Conservation (phyloP, 2,888 invertebrate species). For the Lamellibrachia satsuma region DNA sequence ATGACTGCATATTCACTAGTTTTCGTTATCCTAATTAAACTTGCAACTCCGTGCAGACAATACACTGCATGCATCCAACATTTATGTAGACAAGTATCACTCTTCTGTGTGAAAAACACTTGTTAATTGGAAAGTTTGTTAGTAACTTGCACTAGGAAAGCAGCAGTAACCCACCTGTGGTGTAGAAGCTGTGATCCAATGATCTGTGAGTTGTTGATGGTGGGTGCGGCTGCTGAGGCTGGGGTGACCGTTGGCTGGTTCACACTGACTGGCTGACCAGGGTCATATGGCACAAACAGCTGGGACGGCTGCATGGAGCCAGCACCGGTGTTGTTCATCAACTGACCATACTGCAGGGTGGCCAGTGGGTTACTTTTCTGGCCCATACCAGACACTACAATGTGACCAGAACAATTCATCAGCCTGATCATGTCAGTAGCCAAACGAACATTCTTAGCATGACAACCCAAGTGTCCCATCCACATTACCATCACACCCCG, state of each 20-base stretch:
- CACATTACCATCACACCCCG: too few species aligned
- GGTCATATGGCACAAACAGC: slow-evolving; percentile 73
- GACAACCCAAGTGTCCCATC: neutral
- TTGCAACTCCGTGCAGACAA: neutral
- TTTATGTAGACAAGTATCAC: too few species aligned
- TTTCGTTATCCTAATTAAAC: neutral
- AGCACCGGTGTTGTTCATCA: slow-evolving; percentile 37
- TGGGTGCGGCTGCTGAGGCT: slow-evolving; percentile 28
- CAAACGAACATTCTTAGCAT: neutral
- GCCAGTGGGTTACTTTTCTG: slow-evolving; percentile 41
- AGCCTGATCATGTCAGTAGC: neutral
- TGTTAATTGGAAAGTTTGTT: neutral
- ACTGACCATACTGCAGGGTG: slow-evolving; percentile 39
- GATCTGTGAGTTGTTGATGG: slow-evolving; percentile 69
- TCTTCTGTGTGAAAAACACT: neutral
- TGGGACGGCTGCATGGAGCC: slow-evolving; percentile 63
- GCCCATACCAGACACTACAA: slow-evolving; percentile 35
- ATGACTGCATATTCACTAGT: neutral
- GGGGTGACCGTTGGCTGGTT: slow-evolving; percentile 58
- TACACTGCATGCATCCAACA: neutral
- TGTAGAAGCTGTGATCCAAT: slow-evolving; percentile 74
- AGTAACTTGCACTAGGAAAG: neutral
- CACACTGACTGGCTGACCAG: slow-evolving; percentile 59
- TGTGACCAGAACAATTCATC: neutral
- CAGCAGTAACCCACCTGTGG: slow-evolving; percentile 64